Evolutionary conservation across 2,113 vertebrate species (phyloP).

Genomic region (Nymphicus hollandicus): DNA sequence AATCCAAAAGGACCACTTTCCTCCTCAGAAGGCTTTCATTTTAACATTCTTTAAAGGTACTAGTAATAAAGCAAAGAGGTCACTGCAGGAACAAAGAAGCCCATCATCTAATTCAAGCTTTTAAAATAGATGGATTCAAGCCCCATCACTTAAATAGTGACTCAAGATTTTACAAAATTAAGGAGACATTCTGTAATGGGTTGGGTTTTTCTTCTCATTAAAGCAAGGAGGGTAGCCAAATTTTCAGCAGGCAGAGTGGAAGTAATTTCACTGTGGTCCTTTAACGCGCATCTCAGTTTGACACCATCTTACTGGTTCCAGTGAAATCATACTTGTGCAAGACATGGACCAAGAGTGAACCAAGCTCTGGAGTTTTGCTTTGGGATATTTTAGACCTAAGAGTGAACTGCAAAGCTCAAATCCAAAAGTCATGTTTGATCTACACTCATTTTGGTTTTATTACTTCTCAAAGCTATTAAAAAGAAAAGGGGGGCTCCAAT

Average conservation of each 20-base stretch:
- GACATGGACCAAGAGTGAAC: not conserved
- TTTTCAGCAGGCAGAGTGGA: not conserved
- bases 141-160: not conserved
- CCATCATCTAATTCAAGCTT: not conserved
- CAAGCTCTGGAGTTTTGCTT: not conserved
- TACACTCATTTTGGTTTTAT: not conserved
- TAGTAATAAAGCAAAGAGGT: not conserved
- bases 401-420: not conserved
- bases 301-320: not conserved
- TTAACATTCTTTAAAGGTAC: not conserved
- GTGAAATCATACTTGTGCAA: not conserved
- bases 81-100: not conserved
- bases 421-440: not conserved
- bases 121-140: not conserved
- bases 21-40: not conserved
- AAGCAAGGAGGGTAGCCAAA: not conserved
- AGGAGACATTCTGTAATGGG: not conserved
- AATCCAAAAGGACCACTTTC: not conserved
- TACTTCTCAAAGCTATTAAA: not conserved
- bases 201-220: not conserved
- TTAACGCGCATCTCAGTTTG: not conserved
- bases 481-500: not conserved
- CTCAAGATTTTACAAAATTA: not conserved
- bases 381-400: not conserved
- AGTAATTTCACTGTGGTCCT: not conserved